Percentiles rank a stretch among this genome's conserved stretches.
These are phyloP conservation scores for Tragelaphus buxtoni DNA, from an alignment of 2,113 vertebrate species.

Conservation along the genomic window DNA sequence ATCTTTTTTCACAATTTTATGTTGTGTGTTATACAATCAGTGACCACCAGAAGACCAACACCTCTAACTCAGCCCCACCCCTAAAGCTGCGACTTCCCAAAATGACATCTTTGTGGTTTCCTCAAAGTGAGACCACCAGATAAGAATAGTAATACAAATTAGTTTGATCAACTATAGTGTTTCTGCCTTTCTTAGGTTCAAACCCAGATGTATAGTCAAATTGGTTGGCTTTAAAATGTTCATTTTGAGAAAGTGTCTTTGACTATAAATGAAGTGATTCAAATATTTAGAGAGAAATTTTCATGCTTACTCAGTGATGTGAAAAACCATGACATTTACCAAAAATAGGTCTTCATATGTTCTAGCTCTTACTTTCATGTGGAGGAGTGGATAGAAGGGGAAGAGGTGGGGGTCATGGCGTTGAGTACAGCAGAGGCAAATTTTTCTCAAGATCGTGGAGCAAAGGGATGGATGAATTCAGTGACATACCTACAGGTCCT, in stretches of 20 bases:
- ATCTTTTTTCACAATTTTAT: not conserved
- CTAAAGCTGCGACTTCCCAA: constrained; percentile 57
- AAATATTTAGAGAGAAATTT: constrained; percentile 66
- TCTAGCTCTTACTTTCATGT: constrained; percentile 12
- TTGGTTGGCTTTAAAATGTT: constrained; percentile 58
- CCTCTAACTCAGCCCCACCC: constrained; percentile 9
- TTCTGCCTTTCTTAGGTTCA: constrained; percentile 56
- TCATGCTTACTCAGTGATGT: constrained; percentile 70
- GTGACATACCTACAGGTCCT: not conserved
- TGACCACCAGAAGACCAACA: not conserved
- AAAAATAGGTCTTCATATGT: constrained; percentile 55
- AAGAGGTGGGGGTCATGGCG: not conserved
- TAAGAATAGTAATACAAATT: constrained; percentile 70
- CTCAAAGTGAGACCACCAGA: constrained; percentile 68
- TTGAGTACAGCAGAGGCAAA: not conserved
- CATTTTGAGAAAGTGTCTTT: constrained; percentile 70
- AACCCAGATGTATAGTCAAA: constrained; percentile 64
- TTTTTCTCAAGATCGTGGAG: not conserved
- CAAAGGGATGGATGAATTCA: not conserved
- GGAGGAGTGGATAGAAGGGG: not conserved
- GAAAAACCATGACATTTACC: constrained; percentile 65
- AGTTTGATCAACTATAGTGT: constrained; percentile 39
- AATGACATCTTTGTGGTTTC: constrained; percentile 60
- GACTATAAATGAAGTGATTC: constrained; percentile 68
- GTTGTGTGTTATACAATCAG: not conserved